Base-by-base conservation (phyloP, 2,113 vertebrate genomes). In the Halichoeres trimaculatus region DNA sequence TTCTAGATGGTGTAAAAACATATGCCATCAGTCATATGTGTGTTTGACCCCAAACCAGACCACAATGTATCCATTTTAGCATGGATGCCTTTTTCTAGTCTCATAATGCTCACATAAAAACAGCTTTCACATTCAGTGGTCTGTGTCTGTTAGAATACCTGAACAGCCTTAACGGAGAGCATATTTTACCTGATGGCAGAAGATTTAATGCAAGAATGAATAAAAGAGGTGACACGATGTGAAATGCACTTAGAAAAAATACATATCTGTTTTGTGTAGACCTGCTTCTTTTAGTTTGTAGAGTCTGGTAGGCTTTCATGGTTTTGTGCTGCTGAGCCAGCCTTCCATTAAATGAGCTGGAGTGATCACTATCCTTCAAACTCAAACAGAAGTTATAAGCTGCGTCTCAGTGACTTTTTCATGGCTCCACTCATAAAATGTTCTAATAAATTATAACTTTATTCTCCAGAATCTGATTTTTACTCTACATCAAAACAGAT, bases 401-500 rank as follows among this genome's bases (percentile, higher is more conserved):
- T 0, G 6, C 63, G 67, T 83, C 61, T 58, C 10, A 23, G 43
- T n/a, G 54, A 48, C 54, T 71, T 80, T 75, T 61, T 78, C 22
- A 5, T 77, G 74, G 79, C 78, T 76, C 23, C n/a, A 14, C 78
- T 74, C 54, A 69, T 88, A 74, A 83, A 81, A 81, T 10, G 11
- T 20, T 35, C 52, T 53, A 58, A 81, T 83, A 78, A 81, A 85
- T 83, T 76, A 75, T 66, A 83, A 85, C 64, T 78, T 73, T n/a
- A 76, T 80, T 80, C 70, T 43, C 0, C 10, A 62, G 34, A 67
- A 70, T 81, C 66, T 2, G 45, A 78, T 50, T 54, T 72, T 70
- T 80, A 52, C 60, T 77, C 61, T 34, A 40, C 74, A 76, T 74
- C 67, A 76, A 71, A 76, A 81, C 84, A 86, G 61, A 83, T 88